Conservation (phyloP, 2,797 vertebrate species). For the Erethizon dorsatum region DNA sequence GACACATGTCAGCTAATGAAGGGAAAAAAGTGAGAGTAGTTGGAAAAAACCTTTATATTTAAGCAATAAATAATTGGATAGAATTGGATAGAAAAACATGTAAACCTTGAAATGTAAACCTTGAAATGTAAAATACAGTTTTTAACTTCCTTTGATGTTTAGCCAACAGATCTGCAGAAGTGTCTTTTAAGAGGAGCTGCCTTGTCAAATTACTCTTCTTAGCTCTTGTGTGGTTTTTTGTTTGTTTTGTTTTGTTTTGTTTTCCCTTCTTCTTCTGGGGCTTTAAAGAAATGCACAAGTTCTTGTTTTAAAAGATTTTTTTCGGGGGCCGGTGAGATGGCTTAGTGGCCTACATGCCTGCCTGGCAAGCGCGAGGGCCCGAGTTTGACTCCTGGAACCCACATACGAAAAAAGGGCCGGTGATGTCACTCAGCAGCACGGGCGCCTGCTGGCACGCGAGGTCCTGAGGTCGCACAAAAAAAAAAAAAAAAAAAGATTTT, state of each 20-base stretch:
- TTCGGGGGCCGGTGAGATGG: no score
- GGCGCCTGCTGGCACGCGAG: no score
- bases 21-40: background rate
- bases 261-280: background rate
- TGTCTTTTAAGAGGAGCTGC: background rate
- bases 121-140: background rate
- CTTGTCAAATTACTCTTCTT: conserved; percentile 1
- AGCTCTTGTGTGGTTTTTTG: background rate
- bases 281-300: conserved; percentile 17
- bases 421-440: no score
- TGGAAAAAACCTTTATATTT: background rate
- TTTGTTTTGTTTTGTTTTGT: background rate
- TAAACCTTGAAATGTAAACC: background rate
- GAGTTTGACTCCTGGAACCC: no score
- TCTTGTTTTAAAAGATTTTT: conserved; percentile 15
- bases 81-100: background rate
- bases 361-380: no score
- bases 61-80: background rate
- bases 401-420: no score
- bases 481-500: background rate
- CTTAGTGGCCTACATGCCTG: no score
- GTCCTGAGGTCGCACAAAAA: no score
- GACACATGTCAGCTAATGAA: conserved; percentile 9
- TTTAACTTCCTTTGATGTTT: conserved; percentile 63
- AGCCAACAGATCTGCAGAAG: conserved; percentile 67